Conservation (phyloP, 1,140 invertebrate genomes). For the Anadara kagoshimensis region DNA sequence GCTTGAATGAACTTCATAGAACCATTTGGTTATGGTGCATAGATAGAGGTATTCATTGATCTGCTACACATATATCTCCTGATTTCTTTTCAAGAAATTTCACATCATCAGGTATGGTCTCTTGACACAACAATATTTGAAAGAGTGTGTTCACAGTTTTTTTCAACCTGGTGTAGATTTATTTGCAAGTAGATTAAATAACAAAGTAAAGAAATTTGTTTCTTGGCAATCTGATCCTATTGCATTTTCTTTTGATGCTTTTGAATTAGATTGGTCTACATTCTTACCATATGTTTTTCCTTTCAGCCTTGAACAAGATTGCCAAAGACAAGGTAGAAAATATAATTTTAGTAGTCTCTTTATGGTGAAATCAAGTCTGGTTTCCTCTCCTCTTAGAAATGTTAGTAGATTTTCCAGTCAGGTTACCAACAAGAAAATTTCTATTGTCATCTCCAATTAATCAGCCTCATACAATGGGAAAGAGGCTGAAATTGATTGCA, state of each 20-base stretch:
- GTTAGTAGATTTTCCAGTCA: too few relatives aligned
- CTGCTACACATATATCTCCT: constrained; percentile 26
- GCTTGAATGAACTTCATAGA: not conserved
- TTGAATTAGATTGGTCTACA: constrained; percentile 27
- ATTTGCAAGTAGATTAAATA: constrained; percentile 33
- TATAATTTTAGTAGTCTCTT: too few relatives aligned
- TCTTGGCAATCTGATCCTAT: constrained; percentile 30
- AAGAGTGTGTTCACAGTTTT: constrained; percentile 9
- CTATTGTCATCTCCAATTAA: too few relatives aligned
- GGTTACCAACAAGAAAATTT: too few relatives aligned
- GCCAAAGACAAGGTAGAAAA: not conserved
- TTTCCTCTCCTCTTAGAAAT: too few relatives aligned
- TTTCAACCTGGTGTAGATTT: constrained; percentile 37
- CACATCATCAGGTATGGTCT: constrained; percentile 12
- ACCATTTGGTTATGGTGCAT: constrained; percentile 19
- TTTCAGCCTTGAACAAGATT: constrained; percentile 19
- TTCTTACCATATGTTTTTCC: constrained; percentile 5
- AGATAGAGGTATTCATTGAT: constrained; percentile 22
- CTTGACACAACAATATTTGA: constrained; percentile 31
- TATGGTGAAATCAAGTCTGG: too few relatives aligned
- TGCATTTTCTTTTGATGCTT: too few relatives aligned
- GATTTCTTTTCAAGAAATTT: constrained; percentile 38
- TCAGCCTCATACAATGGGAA: too few relatives aligned
- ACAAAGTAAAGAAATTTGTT: constrained; percentile 7
- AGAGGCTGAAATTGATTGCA: too few relatives aligned